These are phyloP conservation scores for Romanomermis culicivorax DNA, from an alignment of 2,888 invertebrate genomes.

Conservation along the genomic window DNA sequence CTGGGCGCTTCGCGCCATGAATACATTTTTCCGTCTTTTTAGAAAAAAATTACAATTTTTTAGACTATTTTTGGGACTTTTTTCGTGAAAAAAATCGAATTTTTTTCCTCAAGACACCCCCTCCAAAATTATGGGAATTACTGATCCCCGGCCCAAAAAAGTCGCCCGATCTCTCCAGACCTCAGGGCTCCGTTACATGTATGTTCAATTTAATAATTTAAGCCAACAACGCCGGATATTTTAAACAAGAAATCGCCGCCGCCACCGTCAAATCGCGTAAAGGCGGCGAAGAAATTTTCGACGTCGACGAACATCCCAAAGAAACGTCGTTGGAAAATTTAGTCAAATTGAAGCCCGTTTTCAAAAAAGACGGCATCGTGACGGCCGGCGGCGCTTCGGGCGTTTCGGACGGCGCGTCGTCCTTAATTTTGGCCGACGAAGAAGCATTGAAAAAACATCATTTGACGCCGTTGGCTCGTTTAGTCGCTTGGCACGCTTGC, in stretches of 20 bases:
- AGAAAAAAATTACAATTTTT: no score
- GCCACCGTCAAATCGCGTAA: slow-evolving; percentile 55
- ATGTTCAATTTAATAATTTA: slow-evolving; percentile 17
- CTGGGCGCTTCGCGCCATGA: no score
- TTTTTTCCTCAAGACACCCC: no score
- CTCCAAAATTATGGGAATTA: no score
- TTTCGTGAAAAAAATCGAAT: no score
- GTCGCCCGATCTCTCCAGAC: no score
- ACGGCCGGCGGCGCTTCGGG: slow-evolving; percentile 88
- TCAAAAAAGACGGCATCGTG: slow-evolving; percentile 79
- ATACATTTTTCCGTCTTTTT: no score
- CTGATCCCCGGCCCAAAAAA: no score
- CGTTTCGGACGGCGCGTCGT: slow-evolving; percentile 87
- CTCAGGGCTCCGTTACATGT: no score
- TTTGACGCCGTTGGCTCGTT: slow-evolving; percentile 66
- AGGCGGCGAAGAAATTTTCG: slow-evolving; percentile 49
- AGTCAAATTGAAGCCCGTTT: slow-evolving; percentile 61
- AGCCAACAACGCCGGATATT: slow-evolving; percentile 69
- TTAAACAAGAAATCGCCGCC: slow-evolving; percentile 69
- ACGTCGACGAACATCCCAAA: slow-evolving; percentile 71
- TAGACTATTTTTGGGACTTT: no score
- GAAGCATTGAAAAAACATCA: slow-evolving; percentile 56
- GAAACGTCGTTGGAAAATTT: slow-evolving; percentile 63
- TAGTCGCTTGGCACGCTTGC: slow-evolving; percentile 72
- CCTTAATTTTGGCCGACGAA: slow-evolving; percentile 71